Percentiles rank a stretch among this genome's conserved stretches.
These are phyloP conservation scores for Euspilapteryx auroguttella DNA, from an alignment of 2,888 invertebrate species.

Conservation along the genomic window DNA sequence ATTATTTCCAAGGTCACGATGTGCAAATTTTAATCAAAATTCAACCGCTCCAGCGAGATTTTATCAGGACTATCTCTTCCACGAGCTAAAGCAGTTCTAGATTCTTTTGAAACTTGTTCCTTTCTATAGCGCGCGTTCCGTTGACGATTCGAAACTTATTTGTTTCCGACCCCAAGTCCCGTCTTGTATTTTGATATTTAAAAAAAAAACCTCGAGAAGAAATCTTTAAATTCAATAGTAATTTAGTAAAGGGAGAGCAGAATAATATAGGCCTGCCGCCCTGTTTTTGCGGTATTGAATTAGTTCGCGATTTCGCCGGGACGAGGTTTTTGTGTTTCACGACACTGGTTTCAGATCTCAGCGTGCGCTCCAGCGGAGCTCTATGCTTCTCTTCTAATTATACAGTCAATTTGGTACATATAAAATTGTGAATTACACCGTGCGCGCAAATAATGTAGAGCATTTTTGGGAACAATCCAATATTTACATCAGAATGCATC, in stretches of 20 bases:
- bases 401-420: constrained; percentile 55
- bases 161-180: constrained; percentile 23
- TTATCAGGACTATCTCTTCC: no score
- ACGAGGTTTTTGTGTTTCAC: constrained; percentile 31
- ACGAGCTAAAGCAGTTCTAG: no score
- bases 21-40: no score
- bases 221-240: constrained; percentile 57
- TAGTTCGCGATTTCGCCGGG: constrained; percentile 49
- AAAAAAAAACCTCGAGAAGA: constrained; percentile 47
- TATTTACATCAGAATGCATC: no score
- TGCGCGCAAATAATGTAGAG: no score
- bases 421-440: constrained; percentile 49
- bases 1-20: no score
- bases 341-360: constrained; percentile 42
- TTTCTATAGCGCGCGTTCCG: constrained; percentile 25
- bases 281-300: constrained; percentile 55
- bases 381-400: constrained; percentile 29
- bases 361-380: constrained; percentile 26
- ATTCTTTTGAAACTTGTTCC: constrained; percentile 42
- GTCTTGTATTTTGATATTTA: constrained; percentile 30
- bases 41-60: no score
- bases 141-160: constrained; percentile 23
- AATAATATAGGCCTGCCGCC: constrained; percentile 42
- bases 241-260: constrained; percentile 40
- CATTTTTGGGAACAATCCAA: no score